Percentiles rank a stretch among this genome's conserved stretches.
Evolutionary conservation across 2,888 invertebrate genomes (phyloP).

Genomic region (Plusia festucae): DNA sequence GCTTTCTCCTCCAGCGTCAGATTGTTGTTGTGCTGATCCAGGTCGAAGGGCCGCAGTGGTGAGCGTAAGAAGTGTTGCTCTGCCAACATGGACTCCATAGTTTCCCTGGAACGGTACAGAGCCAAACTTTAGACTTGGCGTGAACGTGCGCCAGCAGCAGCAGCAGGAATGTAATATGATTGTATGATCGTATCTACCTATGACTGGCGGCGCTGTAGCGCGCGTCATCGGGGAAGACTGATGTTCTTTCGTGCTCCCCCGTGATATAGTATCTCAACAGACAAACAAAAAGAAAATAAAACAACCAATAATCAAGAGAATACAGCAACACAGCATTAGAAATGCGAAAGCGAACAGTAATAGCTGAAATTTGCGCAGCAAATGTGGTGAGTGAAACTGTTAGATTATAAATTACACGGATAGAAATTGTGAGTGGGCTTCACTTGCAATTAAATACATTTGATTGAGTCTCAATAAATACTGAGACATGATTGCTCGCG

Average conservation of each 20-base stretch:
- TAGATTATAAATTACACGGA: slow-evolving; percentile 70
- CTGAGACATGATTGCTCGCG: slow-evolving; percentile 72
- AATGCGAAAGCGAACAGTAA: slow-evolving; percentile 57
- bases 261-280: slow-evolving; percentile 89
- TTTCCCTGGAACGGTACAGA: slow-evolving; percentile 91
- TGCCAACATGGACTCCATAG: slow-evolving; percentile 96
- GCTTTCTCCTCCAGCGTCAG: slow-evolving; percentile 94
- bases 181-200: slow-evolving; percentile 83
- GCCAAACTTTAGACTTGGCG: slow-evolving; percentile 39
- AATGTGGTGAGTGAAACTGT: slow-evolving; percentile 61
- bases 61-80: slow-evolving; percentile 95
- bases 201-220: slow-evolving; percentile 86
- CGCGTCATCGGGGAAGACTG: slow-evolving; percentile 87
- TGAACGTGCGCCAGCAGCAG: slow-evolving; percentile 23
- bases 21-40: slow-evolving; percentile 92
- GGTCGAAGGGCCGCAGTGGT: slow-evolving; percentile 92
- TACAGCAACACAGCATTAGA: slow-evolving; percentile 52
- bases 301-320: slow-evolving; percentile 64
- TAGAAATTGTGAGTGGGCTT: slow-evolving; percentile 60
- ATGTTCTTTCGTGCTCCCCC: slow-evolving; percentile 87
- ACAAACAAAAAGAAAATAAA: slow-evolving; percentile 86
- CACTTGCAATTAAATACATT: slow-evolving; percentile 71
- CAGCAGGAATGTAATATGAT: slow-evolving; percentile 61
- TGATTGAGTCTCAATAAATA: slow-evolving; percentile 71
- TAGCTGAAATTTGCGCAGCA: slow-evolving; percentile 41